Evolutionary conservation across 2,888 invertebrate species (phyloP), one percentile per base, ranked within the genome.

Genomic region (Opisthograptis luteolata): DNA sequence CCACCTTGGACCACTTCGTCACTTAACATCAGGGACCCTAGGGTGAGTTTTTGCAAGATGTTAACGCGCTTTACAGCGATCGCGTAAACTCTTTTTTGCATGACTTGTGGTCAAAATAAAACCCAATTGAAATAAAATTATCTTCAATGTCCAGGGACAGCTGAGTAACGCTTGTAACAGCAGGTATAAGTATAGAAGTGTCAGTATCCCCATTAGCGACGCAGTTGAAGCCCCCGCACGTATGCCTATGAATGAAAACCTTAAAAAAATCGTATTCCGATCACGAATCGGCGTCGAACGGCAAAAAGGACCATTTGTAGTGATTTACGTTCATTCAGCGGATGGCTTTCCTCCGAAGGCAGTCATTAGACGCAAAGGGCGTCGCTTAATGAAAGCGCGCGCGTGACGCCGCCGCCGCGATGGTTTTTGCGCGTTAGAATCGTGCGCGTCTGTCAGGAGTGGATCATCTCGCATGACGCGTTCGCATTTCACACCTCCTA

Each of bases 341-440:
- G 40, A 27, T 13, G 15, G 15, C 5, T 48, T 1, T 31, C 40
- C 36, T 1, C 10, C 22, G 37, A 36, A 40, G 50, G 48, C 25
- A 36, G 30, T 39, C 51, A 42, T 45, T 46, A 50, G 32, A 14
- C 45, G 42, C 41, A 27, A 32, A 28, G 28, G 50, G 53, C n/a
- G 50, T 8, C 27, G 28, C 28, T 42, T 27, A 35, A 27, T 41
- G 41, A 24, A 30, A 36, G 40, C 39, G 36, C 44, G 44, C 47
- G 39, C 44, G 19, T 40, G 39, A 50, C 28, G 17, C 9, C 3
- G 2, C 5, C 14, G n/a, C n/a, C n/a, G n/a, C n/a, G n/a, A n/a
- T n/a, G 2, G 34, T 50, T 44, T 44, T 50, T 44, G 19, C 44
- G 9, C 2, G 10, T 10, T 13, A 17, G 35, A 8, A 30, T 37